Base-by-base conservation (phyloP, 2,888 invertebrate species). In the Leptura quadrifasciata region DNA sequence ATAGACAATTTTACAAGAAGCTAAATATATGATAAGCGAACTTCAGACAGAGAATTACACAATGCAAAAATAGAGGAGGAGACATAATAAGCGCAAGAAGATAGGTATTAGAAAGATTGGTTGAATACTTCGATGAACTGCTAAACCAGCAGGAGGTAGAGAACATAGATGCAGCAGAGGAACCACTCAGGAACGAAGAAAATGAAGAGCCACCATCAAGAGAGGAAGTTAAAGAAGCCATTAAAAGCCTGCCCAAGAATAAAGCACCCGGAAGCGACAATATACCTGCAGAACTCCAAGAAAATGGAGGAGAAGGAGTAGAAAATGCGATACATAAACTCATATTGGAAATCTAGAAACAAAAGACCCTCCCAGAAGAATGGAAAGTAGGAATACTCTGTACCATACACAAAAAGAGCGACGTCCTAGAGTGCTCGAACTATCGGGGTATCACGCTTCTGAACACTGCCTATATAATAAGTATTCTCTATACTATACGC, bases 191-290 rank as follows among this genome's bases (percentile, higher is more conserved):
- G 39, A n/a, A n/a, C n/a, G n/a, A n/a, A n/a, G n/a, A n/a, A n/a
- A n/a, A n/a, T n/a, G n/a, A n/a, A n/a, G n/a, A 39, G 39, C 8
- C 39, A 39, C 39, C 39, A 39, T 39, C 39, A 39, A 39, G 39
- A 39, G 39, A 39, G 39, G 39, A 39, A 39, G 39, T 39, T 39
- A 39, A 39, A 39, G 39, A 39, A 39, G 39, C 39, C 39, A 39
- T 39, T 39, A 39, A 39, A 39, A 39, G 39, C 12, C 12, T 39
- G 39, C 39, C 39, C 39, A 39, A 39, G 6, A 39, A 39, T 39
- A 39, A 39, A 39, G 39, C 39, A n/a, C 39, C 39, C 39, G 6
- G 39, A 39, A 39, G 39, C 12, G 39, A 39, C 39, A 39, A 39
- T 12, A 39, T 39, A 39, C 39, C 39, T 39, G 39, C 39, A 39